Evolutionary conservation across 2,797 vertebrate species (phyloP).

Genomic region (Synaphobranchus kaupii): DNA sequence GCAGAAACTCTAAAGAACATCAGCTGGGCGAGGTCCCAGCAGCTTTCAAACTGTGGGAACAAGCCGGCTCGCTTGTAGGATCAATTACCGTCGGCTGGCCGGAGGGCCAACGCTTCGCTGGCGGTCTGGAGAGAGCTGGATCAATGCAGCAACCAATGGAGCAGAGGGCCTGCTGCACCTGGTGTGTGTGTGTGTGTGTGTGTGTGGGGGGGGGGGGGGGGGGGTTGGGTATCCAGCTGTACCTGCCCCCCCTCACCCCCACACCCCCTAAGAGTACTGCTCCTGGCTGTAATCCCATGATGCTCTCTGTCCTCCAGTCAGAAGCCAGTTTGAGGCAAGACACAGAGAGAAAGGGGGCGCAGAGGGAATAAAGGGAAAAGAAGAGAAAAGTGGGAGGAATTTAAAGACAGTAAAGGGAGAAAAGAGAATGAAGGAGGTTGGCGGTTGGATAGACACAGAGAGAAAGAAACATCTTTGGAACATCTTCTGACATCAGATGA

Average conservation of each 20-base stretch:
- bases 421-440: conserved; percentile 20
- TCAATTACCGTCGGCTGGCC: conserved; percentile 75
- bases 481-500: too few relatives aligned
- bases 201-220: neutral
- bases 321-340: neutral
- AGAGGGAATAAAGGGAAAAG: neutral
- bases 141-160: conserved; percentile 68
- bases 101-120: conserved; percentile 66
- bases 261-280: neutral
- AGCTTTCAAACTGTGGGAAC: conserved; percentile 58
- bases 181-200: neutral
- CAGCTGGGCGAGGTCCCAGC: conserved; percentile 44
- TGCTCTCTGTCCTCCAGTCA: neutral
- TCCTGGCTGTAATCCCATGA: conserved; percentile 39
- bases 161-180: conserved; percentile 8
- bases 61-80: conserved; percentile 61
- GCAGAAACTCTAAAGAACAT: conserved; percentile 30
- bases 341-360: neutral
- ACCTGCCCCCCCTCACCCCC: neutral
- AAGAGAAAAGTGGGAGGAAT: neutral
- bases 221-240: neutral
- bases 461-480: neutral
- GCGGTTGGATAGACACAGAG: neutral
- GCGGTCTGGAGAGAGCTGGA: conserved; percentile 64
- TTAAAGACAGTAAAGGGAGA: conserved; percentile 11